Evolutionary conservation across 2,797 vertebrate species (phyloP), one percentile per base, ranked within the genome.

Genomic region (Nyctibius grandis): DNA sequence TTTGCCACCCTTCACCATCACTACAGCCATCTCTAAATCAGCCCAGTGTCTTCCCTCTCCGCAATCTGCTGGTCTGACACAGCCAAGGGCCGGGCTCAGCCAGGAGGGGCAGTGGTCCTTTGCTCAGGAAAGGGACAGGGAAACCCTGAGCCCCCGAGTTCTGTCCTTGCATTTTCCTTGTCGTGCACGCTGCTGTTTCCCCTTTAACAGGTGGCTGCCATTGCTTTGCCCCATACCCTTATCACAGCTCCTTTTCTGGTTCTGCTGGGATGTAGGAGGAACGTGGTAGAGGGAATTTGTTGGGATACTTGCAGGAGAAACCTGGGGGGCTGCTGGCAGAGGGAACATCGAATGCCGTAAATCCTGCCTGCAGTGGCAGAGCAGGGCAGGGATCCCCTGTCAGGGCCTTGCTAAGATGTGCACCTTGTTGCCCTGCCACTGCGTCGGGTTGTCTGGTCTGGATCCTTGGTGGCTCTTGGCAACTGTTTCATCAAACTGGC

Each of bases 121-220:
- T 11, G 3, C 38, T 42, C 3, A 9, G 48, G 75, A 61, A 73
- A 85, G 54, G 33, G 31, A 44, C 14, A 31, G 14, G 40, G 69
- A 60, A 83, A 91, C 34, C 34, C 61, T 40, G 61, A 57, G 51
- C 22, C 84, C 31, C 65, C n/a, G 34, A 47, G 42, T 47, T 45
- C 36, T 51, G 20, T 38, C 57, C 45, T 78, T 83, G 42, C 22
- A 9, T 65, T 85, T 85, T 78, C 51, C 31, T 50, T 47, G 25
- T 33, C 1, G 1, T n/a, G 26, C 51, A 33, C 0, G 1, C 26
- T 84, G 76, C 57, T 56, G 12, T 54, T 93, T 61, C 16, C 61
- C 12, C n/a, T 29, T 9, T 64, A 34, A 59, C 0, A 2, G 23
- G 68, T 8, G 4, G 31, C 40, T 68, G 73, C 61, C 0, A 0